These are phyloP conservation scores for Heliconius congener DNA, from an alignment of 1,140 invertebrate genomes.

Conservation along the genomic window DNA sequence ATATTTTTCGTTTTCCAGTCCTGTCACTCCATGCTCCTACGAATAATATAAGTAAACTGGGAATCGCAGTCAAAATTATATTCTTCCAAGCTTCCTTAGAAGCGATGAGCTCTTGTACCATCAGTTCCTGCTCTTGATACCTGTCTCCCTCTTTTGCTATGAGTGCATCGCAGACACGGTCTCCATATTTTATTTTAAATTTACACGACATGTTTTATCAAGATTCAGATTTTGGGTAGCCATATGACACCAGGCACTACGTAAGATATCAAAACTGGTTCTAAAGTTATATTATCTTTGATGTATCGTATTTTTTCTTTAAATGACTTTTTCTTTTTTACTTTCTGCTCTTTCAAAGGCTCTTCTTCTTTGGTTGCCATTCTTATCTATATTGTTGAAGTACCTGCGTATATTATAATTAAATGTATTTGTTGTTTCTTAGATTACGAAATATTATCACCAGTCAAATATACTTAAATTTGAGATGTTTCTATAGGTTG, in stretches of 20 bases:
- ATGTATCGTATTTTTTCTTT: slow-evolving; percentile 74
- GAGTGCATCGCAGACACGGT: slow-evolving; percentile 80
- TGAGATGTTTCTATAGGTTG: neutral
- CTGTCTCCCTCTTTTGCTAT: slow-evolving; percentile 60
- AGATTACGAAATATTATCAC: neutral
- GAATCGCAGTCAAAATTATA: slow-evolving; percentile 69
- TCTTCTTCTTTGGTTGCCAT: slow-evolving; percentile 56
- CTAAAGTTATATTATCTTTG: slow-evolving; percentile 79
- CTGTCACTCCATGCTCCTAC: slow-evolving; percentile 84
- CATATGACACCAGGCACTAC: slow-evolving; percentile 79
- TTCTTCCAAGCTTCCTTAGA: slow-evolving; percentile 80
- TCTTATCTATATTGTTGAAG: slow-evolving; percentile 12
- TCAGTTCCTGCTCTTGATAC: slow-evolving; percentile 71
- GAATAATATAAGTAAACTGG: slow-evolving; percentile 81
- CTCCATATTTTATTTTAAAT: slow-evolving; percentile 76
- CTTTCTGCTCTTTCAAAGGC: slow-evolving; percentile 55
- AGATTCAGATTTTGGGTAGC: slow-evolving; percentile 83
- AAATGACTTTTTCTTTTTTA: slow-evolving; percentile 66
- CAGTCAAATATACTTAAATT: slow-evolving; percentile 4
- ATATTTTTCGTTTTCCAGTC: slow-evolving; percentile 82
- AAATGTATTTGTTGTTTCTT: slow-evolving; percentile 18
- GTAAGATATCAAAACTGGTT: slow-evolving; percentile 81
- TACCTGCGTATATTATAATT: slow-evolving; percentile 16
- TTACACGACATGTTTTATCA: slow-evolving; percentile 84
- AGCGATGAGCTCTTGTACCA: slow-evolving; percentile 80